Conservation (phyloP, 2,888 invertebrate genomes). For the Drosophila paranaensis region DNA sequence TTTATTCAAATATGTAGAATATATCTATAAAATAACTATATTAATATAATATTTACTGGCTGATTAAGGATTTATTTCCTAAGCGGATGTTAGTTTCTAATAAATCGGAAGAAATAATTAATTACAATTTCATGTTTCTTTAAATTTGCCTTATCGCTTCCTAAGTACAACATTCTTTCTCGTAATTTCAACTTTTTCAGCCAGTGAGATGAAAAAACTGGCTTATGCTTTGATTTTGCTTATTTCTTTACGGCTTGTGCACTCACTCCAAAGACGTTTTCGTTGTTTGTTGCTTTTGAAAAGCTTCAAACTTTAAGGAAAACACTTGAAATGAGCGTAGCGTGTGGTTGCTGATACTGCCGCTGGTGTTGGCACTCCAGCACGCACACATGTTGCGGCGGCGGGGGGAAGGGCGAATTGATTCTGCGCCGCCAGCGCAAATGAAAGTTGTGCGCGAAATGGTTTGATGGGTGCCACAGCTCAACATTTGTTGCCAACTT, state of each 20-base stretch:
- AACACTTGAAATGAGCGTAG: constrained; percentile 49
- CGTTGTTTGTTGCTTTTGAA: constrained; percentile 18
- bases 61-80: not conserved
- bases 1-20: not conserved
- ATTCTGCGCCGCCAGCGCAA: constrained; percentile 68
- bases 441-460: constrained; percentile 65
- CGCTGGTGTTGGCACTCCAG: constrained; percentile 17
- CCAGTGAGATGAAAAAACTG: constrained; percentile 15
- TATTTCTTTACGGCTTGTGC: constrained; percentile 37
- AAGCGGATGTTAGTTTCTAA: not conserved
- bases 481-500: constrained; percentile 47
- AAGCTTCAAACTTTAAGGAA: constrained; percentile 36
- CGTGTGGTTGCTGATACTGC: constrained; percentile 23
- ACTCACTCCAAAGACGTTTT: constrained; percentile 35
- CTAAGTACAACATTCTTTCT: constrained; percentile 57
- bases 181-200: constrained; percentile 41
- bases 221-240: constrained; percentile 42
- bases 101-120: constrained; percentile 25
- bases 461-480: constrained; percentile 28
- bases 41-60: not conserved
- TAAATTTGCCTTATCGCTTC: constrained; percentile 36
- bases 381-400: constrained; percentile 41
- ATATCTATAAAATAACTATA: not conserved
- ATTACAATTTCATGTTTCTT: constrained; percentile 23
- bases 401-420: constrained; percentile 32